phyloP scores from a whole-genome alignment of 2,797 vertebrate species.

The Hapalemur alaotrensis region DNA sequence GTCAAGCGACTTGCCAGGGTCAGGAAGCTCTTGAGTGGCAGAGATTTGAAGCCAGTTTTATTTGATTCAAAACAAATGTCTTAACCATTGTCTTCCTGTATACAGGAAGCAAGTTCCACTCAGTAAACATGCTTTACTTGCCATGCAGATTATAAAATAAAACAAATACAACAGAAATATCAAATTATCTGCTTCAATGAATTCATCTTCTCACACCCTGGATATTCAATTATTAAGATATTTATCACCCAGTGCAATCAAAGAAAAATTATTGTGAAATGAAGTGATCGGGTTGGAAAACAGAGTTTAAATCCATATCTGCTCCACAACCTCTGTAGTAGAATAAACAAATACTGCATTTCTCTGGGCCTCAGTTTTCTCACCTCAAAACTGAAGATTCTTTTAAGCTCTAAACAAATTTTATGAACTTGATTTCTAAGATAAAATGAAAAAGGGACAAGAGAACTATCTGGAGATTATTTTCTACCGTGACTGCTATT shows the following conservation, averaged over 20 bases:
- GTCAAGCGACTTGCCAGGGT: not conserved
- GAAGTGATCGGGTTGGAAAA: not conserved
- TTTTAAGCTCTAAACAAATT: not conserved
- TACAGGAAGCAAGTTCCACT: not conserved
- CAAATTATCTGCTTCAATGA: constrained; percentile 18
- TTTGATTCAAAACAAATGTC: not conserved
- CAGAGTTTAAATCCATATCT: not conserved
- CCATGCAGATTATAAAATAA: not conserved
- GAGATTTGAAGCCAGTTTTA: not conserved
- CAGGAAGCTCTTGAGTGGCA: not conserved
- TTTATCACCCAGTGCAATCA: not conserved
- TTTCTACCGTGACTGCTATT: not conserved
- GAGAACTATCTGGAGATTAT: not conserved
- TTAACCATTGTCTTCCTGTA: not conserved
- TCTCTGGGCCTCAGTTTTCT: not conserved
- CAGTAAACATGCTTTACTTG: not conserved
- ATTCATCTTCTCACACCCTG: constrained; percentile 5
- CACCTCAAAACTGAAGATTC: not conserved
- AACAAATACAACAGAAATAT: constrained; percentile 27
- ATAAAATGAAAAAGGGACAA: not conserved
- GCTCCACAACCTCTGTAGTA: not conserved
- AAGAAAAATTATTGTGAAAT: constrained; percentile 19
- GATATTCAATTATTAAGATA: constrained; percentile 50
- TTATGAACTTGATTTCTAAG: constrained; percentile 33
- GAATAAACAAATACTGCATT: not conserved